Evolutionary conservation across 2,888 invertebrate species (phyloP), one percentile per base, ranked within the genome.

Genomic region (Hydriomena furcata): DNA sequence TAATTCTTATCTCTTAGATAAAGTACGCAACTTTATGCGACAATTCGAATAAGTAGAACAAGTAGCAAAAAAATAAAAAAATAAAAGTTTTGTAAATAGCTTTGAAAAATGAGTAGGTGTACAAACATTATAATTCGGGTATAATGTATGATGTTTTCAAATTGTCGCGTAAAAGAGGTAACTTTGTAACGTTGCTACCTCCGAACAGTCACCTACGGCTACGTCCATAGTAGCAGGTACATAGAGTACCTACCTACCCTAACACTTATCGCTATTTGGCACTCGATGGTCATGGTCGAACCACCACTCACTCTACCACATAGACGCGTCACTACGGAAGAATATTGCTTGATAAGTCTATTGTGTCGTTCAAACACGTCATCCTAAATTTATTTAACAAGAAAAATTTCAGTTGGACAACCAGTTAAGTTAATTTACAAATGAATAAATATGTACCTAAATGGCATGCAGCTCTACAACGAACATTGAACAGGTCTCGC

Each of bases 181-280:
- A 13, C 25, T 24, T 8, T 13, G 5, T 5, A 25, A 38, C 20
- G 17, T 30, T 10, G 7, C 32, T 31, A 21, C 17, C 11, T 13
- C 13, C n/a, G 25, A 25, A 20, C 36, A 13, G 13, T 7, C 30
- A 28, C 4, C 30, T 32, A 24, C 21, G 27, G 43, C 30, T 35
- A 38, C 7, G n/a, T 12, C 5, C 7, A 13, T 43, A 17, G 17
- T 17, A 17, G n/a, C n/a, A n/a, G 17, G 17, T 17, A 17, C 17
- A 2, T 17, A 17, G 2, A 17, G 17, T 17, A 17, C n/a, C n/a
- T n/a, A n/a, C n/a, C n/a, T n/a, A n/a, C n/a, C n/a, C 17, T 43
- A 37, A 32, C 32, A 34, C 50, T 54, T 55, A 52, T 41, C 41
- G 48, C 52, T 52, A 49, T 50, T 34, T 28, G 28, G 38, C 31